Base-by-base conservation (phyloP, 2,797 vertebrate genomes). In the Prionace glauca region DNA sequence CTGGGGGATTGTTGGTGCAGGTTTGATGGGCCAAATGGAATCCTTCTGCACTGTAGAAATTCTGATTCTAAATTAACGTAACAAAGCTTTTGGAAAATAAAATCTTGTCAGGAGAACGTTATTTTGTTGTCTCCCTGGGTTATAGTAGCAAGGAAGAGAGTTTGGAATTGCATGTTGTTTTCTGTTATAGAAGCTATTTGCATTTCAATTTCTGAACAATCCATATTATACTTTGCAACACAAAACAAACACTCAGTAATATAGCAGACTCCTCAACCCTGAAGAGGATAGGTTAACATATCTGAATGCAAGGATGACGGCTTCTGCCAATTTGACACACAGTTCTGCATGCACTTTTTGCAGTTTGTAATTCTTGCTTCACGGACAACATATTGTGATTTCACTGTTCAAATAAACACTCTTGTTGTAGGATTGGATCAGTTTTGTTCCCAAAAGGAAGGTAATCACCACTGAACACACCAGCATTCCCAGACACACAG, bases 401-500 rank as follows among this genome's bases (percentile, higher is more conserved):
- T 98, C 95, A 98, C 98, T 0, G 98, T 99, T 99, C 99, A 99
- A 95, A 99, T 99, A 99, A 95, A 99, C 97, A 11, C 99, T 99
- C 97, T 99, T 98, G 96, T 98, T 98, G 97, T 99, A 98, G 0
- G 98, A 98, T 94, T 98, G 98, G 81, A 99, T 97, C 79, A 99
- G 96, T 0, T 99, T 99, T 97, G 99, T 98, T 92, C 98, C 99
- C 97, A 99, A 97, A 86, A 99, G 98, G 36, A 99, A 99, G 97
- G 98, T 99, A 98, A 98, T 99, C 98, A 99, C 99, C 97, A 99
- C 97, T 11, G 99, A 99, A 95, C 98, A 97, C 96, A 98, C 96
- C 97, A 99, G 98, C 99, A 99, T 99, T 97, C 98, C 99, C 8
- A 99, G 97, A 65, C 99, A 98, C 71, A 99, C 98, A 96, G 99